Base-by-base conservation (phyloP, 2,797 vertebrate species). In the Acridotheres tristis region DNA sequence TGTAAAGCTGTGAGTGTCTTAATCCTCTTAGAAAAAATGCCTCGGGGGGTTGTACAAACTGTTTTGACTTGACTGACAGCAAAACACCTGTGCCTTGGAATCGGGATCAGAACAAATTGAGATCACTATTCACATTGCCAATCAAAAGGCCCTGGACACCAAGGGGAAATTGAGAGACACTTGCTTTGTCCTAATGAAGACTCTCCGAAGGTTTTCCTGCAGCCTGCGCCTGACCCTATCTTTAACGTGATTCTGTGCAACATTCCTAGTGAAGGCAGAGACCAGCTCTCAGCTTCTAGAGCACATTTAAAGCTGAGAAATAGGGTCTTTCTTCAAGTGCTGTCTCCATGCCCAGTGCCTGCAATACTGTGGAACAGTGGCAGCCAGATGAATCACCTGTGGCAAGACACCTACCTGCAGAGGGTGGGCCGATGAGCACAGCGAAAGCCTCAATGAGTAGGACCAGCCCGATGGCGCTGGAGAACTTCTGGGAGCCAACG, bases 351-450 rank as follows among this genome's bases (percentile, higher is more conserved):
- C 22, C 65, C 2, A 0, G 13, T 6, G 40, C 20, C 57, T 22
- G 16, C 21, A n/a, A 36, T 14, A 11, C 20, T 1, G 2, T 32
- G 42, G 20, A 40, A 54, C 34, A 14, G 42, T 0, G 27, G 29
- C 68, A 88, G 42, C 22, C n/a, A 54, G 43, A 83, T 0, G 0
- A 48, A 48, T 12, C 43, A 14, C 47, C 66, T n/a, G 21, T 21
- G 61, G 45, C 40, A 72, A 36, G 21, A 51, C 16, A 71, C 97
- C 83, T 96, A 98, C 98, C 98, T 88, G 98, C 98, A 78, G 98
- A 98, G 23, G 98, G 98, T 21, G 98, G 98, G 72, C 98, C 98
- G 1, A 98, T 98, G 94, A 98, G 98, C 84, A 98, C 98, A 1
- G 98, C 98, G 0, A 98, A 91, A 27, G 98, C 98, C 85, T 98